phyloP scores from a whole-genome alignment of 1,140 invertebrate genomes.

The Calephelis virginiensis region DNA sequence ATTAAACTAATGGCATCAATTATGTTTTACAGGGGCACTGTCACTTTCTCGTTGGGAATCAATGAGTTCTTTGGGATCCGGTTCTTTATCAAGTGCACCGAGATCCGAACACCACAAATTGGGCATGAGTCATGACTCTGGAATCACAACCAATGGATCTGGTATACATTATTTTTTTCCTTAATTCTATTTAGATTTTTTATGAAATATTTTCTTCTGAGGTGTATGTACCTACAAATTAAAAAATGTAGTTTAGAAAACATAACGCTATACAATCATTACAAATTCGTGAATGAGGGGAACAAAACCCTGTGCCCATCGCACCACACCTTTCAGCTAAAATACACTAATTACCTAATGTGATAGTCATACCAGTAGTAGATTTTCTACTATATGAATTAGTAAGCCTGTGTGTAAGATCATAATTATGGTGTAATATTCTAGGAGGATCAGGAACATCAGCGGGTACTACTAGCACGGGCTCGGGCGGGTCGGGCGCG shows the following conservation, averaged over 20 bases:
- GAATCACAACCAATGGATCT: slow-evolving; percentile 76
- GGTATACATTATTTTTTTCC: slow-evolving; percentile 35
- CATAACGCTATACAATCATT: too few relatives aligned
- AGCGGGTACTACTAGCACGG: slow-evolving; percentile 35
- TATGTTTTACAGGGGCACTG: slow-evolving; percentile 81
- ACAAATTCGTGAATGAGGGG: too few relatives aligned
- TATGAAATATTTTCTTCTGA: too few relatives aligned
- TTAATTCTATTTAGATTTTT: slow-evolving; percentile 8
- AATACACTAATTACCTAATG: too few relatives aligned
- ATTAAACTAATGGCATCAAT: too few relatives aligned
- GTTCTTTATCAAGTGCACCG: slow-evolving; percentile 68
- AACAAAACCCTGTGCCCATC: too few relatives aligned
- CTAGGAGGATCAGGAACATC: slow-evolving; percentile 37
- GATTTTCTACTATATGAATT: too few relatives aligned
- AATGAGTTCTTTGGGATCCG: slow-evolving; percentile 85
- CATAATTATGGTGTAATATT: not conserved
- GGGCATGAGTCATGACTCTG: slow-evolving; percentile 64
- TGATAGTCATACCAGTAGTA: too few relatives aligned
- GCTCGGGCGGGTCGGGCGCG: slow-evolving; percentile 65
- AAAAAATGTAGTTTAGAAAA: too few relatives aligned
- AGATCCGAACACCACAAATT: slow-evolving; percentile 59
- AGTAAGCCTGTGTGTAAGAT: not conserved
- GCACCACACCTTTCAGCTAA: too few relatives aligned
- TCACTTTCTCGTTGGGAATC: slow-evolving; percentile 92
- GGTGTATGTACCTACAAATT: too few relatives aligned